A percentile compares a stretch with the other conserved stretches of the same genome.
These are phyloP conservation scores for Acropternis orthonyx DNA, from an alignment of 2,797 vertebrate species.

Conservation along the genomic window DNA sequence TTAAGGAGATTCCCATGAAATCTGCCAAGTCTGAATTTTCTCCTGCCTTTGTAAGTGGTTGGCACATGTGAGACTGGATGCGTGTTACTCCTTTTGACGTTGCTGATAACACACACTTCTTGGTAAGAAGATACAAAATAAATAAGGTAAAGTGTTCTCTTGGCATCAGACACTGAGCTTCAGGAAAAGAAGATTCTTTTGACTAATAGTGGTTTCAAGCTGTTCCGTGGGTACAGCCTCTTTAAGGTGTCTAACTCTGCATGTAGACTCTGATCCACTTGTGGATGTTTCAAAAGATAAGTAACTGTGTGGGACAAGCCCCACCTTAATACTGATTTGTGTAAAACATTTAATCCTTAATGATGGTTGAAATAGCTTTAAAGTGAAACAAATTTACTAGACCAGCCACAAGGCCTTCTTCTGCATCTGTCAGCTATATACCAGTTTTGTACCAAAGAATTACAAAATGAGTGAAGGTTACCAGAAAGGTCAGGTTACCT, in stretches of 20 bases:
- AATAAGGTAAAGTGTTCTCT: neutral
- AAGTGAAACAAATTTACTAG: neutral
- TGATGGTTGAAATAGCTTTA: neutral
- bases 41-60: accelerated
- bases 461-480: neutral
- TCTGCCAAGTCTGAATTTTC: neutral
- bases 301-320: neutral
- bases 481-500: neutral
- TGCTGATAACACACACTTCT: neutral
- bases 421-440: neutral
- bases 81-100: neutral
- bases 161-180: neutral
- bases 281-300: neutral
- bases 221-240: neutral
- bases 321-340: neutral
- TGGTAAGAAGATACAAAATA: neutral
- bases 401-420: accelerated
- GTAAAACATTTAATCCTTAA: neutral
- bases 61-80: neutral
- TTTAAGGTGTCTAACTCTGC: neutral
- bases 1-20: neutral
- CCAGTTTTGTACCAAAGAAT: neutral
- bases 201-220: neutral
- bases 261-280: neutral
- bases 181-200: neutral